Evolutionary conservation across 2,888 invertebrate genomes (phyloP).

Genomic region (Heliconius ismenius): DNA sequence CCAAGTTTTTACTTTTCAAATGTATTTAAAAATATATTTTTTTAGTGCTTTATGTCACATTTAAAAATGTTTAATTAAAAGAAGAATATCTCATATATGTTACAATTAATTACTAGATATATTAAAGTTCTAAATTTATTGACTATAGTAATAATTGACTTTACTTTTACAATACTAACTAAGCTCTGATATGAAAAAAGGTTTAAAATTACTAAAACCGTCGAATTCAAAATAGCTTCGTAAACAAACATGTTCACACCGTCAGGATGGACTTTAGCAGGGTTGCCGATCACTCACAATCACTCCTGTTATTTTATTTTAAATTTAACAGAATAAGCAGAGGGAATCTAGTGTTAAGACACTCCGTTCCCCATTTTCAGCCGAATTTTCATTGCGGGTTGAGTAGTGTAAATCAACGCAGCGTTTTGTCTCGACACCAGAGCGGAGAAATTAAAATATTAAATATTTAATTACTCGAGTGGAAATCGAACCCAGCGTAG

Average conservation of each 20-base stretch:
- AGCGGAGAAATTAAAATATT: no score
- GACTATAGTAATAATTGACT: conserved; percentile 30
- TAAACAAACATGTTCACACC: conserved; percentile 62
- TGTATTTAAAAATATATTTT: neutral
- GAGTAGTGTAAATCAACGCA: no score
- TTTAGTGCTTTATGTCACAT: neutral
- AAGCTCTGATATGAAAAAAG: conserved; percentile 39
- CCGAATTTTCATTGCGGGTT: no score
- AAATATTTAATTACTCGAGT: no score
- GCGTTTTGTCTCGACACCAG: no score
- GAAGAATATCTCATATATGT: neutral
- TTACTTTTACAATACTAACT: conserved; percentile 32
- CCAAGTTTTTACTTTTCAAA: neutral
- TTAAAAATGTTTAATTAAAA: neutral
- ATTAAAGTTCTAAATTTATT: neutral
- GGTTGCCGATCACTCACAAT: conserved; percentile 42
- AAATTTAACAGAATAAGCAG: neutral
- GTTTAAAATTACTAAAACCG: conserved; percentile 48
- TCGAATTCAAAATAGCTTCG: conserved; percentile 65
- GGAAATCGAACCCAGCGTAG: no score
- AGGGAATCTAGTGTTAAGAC: no score
- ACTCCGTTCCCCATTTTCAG: no score
- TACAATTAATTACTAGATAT: neutral
- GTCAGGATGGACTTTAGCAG: conserved; percentile 51
- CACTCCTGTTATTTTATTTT: neutral